Base-by-base conservation (phyloP, 2,797 vertebrate species). In the Heterohyrax brucei region DNA sequence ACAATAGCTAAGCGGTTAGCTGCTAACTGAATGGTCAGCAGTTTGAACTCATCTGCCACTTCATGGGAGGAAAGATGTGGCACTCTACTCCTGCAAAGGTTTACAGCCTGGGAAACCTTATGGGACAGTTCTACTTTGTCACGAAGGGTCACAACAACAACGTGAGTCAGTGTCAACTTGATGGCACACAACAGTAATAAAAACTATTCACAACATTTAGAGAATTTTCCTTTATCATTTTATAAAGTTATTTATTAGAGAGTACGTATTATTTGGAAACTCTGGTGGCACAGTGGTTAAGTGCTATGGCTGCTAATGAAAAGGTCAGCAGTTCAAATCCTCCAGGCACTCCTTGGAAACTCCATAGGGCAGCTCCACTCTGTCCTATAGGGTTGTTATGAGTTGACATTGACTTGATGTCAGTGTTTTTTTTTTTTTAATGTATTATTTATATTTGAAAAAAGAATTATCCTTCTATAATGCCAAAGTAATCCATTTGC, bases 171-270 rank as follows among this genome's bases (percentile, higher is more conserved):
- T 19, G 28, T 64, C 22, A 10, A 64, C 68, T 70, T 16, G 30
- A 70, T 33, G 68, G 14, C 68, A 70, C 12, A 5, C 28, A 33
- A 33, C 68, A 70, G 33, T 77, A 77, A 64, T 75, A 50, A 79
- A 95, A 56, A 3, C 6, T 16, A 46, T 66, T 88, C 48, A 21
- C 6, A 84, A 56, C 78, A 94, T 73, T 70, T 89, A 82, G 48
- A 95, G 30, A 91, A 95, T 84, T 95, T 70, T 87, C 53, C 46
- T 70, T 85, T 75, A 89, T 75, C 22, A 89, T 76, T 89, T 95
- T 81, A 83, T 92, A 10, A 76, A 89, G 44, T 22, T 81, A 77
- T 70, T 86, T 86, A 62, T 66, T 72, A 73, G 75, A 77, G 24
- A 96, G n/a, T n/a, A n/a, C n/a, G n/a, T n/a, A n/a, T n/a, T n/a